Percentiles rank a stretch among this genome's conserved stretches.
phyloP scores from a whole-genome alignment of 2,888 invertebrate species.

The Heteromurus nitidus region DNA sequence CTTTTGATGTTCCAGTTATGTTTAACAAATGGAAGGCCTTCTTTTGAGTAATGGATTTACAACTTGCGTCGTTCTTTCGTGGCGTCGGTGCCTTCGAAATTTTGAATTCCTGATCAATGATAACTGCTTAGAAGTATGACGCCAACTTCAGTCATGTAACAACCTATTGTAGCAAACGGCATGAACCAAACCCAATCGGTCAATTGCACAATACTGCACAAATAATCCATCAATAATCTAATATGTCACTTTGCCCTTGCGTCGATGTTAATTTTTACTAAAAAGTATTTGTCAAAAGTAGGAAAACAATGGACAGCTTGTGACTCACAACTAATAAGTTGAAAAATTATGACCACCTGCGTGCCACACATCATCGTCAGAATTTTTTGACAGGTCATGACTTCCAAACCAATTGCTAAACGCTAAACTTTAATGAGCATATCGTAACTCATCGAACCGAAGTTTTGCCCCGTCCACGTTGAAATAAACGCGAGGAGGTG shows the following conservation, averaged over 20 bases:
- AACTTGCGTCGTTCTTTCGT: not conserved
- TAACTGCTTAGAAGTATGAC: no score
- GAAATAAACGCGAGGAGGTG: not conserved
- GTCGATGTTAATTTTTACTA: constrained; percentile 26
- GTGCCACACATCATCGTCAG: constrained; percentile 41
- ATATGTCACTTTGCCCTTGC: constrained; percentile 24
- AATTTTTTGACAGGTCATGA: constrained; percentile 41
- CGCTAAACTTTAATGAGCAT: not conserved
- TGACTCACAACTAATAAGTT: not conserved
- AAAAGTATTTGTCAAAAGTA: not conserved
- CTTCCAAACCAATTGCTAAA: constrained; percentile 13
- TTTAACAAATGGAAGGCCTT: not conserved
- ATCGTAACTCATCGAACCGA: constrained; percentile 30
- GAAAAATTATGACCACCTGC: constrained; percentile 3
- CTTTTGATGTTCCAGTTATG: no score
- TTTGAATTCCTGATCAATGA: no score
- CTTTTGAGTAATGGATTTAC: not conserved
- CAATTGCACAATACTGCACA: not conserved
- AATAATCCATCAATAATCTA: constrained; percentile 40
- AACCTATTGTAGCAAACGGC: no score
- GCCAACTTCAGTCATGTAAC: no score
- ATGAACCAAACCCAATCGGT: not conserved
- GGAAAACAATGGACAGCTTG: not conserved
- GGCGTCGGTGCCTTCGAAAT: no score
- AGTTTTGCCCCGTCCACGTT: not conserved